A percentile compares a stretch with the other conserved stretches of the same genome.
phyloP scores from a whole-genome alignment of 2,797 vertebrate species.

The Tarsius wallacei region DNA sequence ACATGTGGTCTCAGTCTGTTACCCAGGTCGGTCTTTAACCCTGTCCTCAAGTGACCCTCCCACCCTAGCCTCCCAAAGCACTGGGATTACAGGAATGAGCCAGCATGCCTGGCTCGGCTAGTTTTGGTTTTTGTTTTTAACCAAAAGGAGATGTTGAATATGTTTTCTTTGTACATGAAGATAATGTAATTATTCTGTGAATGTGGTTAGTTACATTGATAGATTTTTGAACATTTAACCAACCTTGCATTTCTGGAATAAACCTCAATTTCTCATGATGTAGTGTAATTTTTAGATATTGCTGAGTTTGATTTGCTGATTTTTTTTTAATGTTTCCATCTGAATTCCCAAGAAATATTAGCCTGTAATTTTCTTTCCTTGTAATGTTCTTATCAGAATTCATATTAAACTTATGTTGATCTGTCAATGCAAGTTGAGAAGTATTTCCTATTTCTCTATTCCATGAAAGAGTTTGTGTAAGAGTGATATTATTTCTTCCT shows the following conservation, averaged over 20 bases:
- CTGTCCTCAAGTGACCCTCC: no score
- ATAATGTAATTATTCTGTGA: background rate
- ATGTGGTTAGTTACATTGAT: background rate
- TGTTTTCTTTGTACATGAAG: background rate
- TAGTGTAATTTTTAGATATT: background rate
- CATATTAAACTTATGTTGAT: background rate
- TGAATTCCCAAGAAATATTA: no score
- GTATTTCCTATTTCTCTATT: no score
- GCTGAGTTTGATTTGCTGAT: no score
- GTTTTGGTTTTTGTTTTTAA: background rate
- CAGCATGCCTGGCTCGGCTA: no score
- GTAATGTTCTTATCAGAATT: background rate
- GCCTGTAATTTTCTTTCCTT: no score
- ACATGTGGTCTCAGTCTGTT: no score
- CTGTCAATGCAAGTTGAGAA: background rate
- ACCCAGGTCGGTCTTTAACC: no score
- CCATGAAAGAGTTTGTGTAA: no score
- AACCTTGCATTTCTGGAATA: background rate
- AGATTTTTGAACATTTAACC: background rate
- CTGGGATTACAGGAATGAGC: no score
- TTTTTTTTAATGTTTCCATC: no score
- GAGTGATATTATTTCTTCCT: background rate
- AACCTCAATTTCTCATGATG: conserved; percentile 19
- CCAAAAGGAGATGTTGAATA: background rate
- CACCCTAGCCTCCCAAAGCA: no score